phyloP scores from a whole-genome alignment of 2,113 vertebrate species.

The Anarhynchus alexandrinus region DNA sequence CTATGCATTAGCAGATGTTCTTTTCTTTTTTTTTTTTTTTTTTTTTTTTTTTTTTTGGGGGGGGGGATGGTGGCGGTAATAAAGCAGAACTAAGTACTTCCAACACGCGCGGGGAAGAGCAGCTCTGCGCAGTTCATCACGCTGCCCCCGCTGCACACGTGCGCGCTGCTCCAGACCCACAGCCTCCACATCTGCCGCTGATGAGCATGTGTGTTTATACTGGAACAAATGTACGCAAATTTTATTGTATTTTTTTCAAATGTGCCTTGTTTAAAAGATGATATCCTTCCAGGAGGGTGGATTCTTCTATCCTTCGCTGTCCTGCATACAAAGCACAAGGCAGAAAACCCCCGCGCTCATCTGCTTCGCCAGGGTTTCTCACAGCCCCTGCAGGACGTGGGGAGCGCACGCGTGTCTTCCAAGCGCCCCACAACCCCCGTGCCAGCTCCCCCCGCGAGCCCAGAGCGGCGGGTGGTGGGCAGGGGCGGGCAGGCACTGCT shows the following conservation, averaged over 20 bases:
- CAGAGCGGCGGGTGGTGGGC: neutral
- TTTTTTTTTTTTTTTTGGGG: neutral
- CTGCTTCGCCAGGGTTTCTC: neutral
- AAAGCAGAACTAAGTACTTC: neutral
- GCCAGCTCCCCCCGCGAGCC: neutral
- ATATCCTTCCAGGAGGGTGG: neutral
- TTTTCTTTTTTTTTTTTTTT: neutral
- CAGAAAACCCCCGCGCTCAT: too few relatives aligned
- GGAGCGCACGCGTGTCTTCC: rapidly evolving
- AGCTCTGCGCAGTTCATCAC: neutral
- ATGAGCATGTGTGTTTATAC: constrained; percentile 36
- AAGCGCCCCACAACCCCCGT: neutral
- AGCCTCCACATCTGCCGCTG: neutral
- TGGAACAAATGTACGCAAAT: constrained; percentile 29
- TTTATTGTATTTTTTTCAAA: neutral
- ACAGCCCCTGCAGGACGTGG: neutral
- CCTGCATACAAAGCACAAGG: neutral
- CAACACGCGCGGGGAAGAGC: neutral
- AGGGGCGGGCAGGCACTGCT: neutral
- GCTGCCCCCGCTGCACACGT: neutral
- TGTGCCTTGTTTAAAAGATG: neutral
- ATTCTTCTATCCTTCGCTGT: neutral
- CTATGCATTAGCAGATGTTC: constrained; percentile 7
- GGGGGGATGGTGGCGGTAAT: neutral
- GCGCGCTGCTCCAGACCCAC: neutral